Base-by-base conservation (phyloP, 2,797 vertebrate genomes). In the Glossophaga mutica region DNA sequence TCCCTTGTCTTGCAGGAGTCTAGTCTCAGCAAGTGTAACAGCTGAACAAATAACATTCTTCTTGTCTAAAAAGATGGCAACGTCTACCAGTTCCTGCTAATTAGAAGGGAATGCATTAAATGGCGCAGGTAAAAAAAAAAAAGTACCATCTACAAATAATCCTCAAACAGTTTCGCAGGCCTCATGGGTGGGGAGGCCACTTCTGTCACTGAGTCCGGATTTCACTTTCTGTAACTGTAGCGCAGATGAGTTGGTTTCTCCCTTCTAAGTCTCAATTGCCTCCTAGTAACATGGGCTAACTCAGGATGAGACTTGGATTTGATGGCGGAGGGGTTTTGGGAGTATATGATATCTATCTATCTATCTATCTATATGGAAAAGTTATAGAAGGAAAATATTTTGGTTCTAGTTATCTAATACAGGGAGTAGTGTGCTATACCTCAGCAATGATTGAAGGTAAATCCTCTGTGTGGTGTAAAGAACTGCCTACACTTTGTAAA, bases 1-100 rank as follows among this genome's bases (percentile, higher is more conserved):
- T 62, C 50, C 14, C 39, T 67, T 5, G 1, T 70, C 59, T 76
- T 57, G 12, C 32, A 48, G 48, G 21, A 14, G 22, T 57, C 29
- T 1, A 9, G 22, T 46, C 86, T 59, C 76, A 82, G 90, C 29
- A 87, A 42, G 52, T 9, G 71, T 4, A 15, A 19, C 68, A 82
- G 71, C 73, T 95, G 85, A 92, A 46, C 44, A 93, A 91, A 95
- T 68, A 96, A 10, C 73, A 85, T 9, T n/a, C 26, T 86, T 79
- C 34, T 70, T 46, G 15, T 42, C 52, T 48, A 29, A 85, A 73
- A 76, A 93, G 67, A 68, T 4, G 81, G 55, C 74, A 24, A 81
- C 15, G 32, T 76, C 32, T 73, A 26, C 37, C 37, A 21, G n/a
- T 48, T 91, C 57, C 74, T 78, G 39, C 57, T 85, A 90, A 85